Evolutionary conservation across 2,888 invertebrate genomes (phyloP).

Genomic region (Nasonovia ribisnigri): DNA sequence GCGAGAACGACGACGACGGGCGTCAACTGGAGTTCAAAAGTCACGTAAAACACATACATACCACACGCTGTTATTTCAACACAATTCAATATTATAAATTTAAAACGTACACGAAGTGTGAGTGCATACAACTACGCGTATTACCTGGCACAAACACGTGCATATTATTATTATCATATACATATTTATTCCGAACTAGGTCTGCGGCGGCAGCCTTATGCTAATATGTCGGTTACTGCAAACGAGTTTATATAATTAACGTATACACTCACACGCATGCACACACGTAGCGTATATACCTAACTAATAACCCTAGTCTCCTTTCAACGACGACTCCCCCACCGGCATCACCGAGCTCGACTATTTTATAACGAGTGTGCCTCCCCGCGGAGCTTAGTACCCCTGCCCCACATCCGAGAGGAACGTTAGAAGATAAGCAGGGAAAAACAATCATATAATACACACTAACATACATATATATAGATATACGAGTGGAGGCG

Average conservation of each 20-base stretch:
- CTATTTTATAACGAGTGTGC: conserved; percentile 41
- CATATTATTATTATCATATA: not conserved
- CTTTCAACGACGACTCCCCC: not conserved
- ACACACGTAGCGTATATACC: not conserved
- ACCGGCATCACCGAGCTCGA: not conserved
- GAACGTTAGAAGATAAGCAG: conserved; percentile 3
- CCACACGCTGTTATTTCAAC: not conserved
- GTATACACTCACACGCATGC: not conserved
- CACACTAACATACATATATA: not conserved
- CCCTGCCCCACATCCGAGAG: not conserved
- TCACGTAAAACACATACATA: conserved; percentile 22
- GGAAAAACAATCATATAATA: not conserved
- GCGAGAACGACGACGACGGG: not conserved
- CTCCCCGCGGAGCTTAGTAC: not conserved
- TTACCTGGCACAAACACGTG: not conserved
- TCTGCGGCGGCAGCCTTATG: conserved; percentile 18
- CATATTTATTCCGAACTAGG: not conserved
- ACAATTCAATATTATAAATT: conserved; percentile 1
- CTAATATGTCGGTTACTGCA: conserved; percentile 32
- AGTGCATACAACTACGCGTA: not conserved
- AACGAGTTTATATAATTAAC: conserved; percentile 32
- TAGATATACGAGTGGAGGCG: not conserved
- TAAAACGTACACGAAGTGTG: not conserved
- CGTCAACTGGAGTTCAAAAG: conserved; percentile 49
- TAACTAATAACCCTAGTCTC: not conserved